Evolutionary conservation across 1,140 invertebrate genomes (phyloP), one percentile per base, ranked within the genome.

Genomic region (Brevipalpus yothersi): DNA sequence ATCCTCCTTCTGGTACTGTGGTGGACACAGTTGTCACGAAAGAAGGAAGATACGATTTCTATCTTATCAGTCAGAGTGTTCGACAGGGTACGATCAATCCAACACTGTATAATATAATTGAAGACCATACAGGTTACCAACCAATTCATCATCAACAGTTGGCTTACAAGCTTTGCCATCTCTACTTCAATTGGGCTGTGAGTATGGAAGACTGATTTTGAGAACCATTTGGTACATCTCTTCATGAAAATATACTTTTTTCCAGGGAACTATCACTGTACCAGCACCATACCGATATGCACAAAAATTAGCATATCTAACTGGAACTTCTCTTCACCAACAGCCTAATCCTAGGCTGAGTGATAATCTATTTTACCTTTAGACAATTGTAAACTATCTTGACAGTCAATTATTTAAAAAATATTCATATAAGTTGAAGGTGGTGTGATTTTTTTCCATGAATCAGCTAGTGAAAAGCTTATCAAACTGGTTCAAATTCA

Each of bases 231-330:
- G 62, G 43, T 54, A 51, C 66, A 31, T 8, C 15, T 54, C 15
- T 23, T 5, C 39, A 69, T 70, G 21, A 10, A 5, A n/a, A 7
- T 49, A 11, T 43, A 10, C 19, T 49, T 49, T 15, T 49, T 57
- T 68, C 42, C 63, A 71, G 68, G 83, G 82, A 1, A 85, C 85
- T 1, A 78, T 87, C 0, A 70, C 82, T 15, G 86, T 90, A 0
- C 86, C 86, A 0, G 83, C 86, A 0, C 83, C 84, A 1, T 86
- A 83, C 63, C 84, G 88, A 67, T 86, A 84, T 66, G 83, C 86
- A 4, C 85, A 90, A 64, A 89, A 89, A 69, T 66, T 90, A 62
- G 85, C 86, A 0, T 87, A 83, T 64, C 69, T 88, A 0, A 78
- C 83, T 8, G 80, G 82, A 0, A 80, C 86, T 64, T 76, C 73